Evolutionary conservation across 2,797 vertebrate genomes (phyloP).

Genomic region (Sandelia bainsii): DNA sequence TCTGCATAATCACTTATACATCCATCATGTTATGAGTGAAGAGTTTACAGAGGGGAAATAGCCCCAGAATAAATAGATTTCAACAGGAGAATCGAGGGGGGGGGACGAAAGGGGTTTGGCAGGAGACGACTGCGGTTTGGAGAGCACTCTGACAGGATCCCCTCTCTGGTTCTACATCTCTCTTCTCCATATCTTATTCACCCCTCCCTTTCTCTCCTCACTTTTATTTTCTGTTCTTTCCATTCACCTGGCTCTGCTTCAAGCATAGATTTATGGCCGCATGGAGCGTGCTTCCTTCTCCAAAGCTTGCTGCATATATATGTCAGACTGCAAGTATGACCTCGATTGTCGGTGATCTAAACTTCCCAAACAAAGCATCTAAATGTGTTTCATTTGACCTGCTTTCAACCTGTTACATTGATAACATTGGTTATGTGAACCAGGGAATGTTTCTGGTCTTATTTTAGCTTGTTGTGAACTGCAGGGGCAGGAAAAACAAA

Average conservation of each 20-base stretch:
- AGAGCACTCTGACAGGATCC: constrained; percentile 36
- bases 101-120: constrained; percentile 57
- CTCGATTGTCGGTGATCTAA: constrained; percentile 58
- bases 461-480: too few species aligned
- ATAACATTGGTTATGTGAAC: too few species aligned
- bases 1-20: constrained; percentile 50
- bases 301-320: constrained; percentile 67
- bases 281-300: constrained; percentile 41
- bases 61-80: constrained; percentile 57
- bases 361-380: constrained; percentile 46
- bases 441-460: too few species aligned
- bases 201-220: constrained; percentile 24
- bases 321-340: constrained; percentile 62
- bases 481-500: too few species aligned
- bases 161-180: constrained; percentile 15
- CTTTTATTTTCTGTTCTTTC: constrained; percentile 13
- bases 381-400: constrained; percentile 34
- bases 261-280: constrained; percentile 65
- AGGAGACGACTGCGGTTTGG: constrained; percentile 62
- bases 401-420: constrained; percentile 21
- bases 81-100: constrained; percentile 31
- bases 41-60: constrained; percentile 61
- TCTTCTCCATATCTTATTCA: constrained; percentile 23
- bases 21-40: constrained; percentile 65
- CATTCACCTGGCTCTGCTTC: constrained; percentile 47